Conservation (phyloP, 2,888 invertebrate genomes). For the Kryphioiulus occultus region DNA sequence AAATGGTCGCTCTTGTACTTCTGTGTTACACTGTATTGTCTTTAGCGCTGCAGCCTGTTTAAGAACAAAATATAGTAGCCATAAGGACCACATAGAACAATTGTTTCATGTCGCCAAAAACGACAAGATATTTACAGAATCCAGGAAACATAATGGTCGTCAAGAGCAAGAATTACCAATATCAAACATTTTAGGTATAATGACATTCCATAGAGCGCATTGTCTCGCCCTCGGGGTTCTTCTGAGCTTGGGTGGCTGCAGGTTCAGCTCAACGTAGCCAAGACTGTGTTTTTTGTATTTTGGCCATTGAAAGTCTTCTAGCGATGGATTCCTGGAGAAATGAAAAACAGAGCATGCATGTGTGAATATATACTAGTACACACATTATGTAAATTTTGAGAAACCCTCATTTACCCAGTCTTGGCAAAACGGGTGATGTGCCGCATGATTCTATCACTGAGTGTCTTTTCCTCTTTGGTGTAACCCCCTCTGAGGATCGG, state of each 20-base stretch:
- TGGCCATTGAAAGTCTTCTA: slow-evolving; percentile 43
- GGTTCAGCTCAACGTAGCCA: not conserved
- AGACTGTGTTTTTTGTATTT: slow-evolving; percentile 18
- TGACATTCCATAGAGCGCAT: slow-evolving; percentile 45
- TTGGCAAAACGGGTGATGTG: slow-evolving; percentile 35
- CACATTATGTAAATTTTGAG: not conserved
- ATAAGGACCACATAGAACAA: not conserved
- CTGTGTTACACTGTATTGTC: not conserved
- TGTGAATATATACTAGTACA: too few relatives aligned
- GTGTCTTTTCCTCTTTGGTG: slow-evolving; percentile 27
- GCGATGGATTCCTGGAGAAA: slow-evolving; percentile 41
- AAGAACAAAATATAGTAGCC: not conserved
- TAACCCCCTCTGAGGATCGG: not conserved
- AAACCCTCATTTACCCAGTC: slow-evolving; percentile 10
- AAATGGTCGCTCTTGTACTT: not conserved
- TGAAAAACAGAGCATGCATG: not conserved
- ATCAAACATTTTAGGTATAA: slow-evolving; percentile 33
- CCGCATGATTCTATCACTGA: not conserved
- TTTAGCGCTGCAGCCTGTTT: not conserved
- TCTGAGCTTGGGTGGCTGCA: not conserved
- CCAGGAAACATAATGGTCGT: not conserved
- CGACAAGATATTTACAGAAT: not conserved
- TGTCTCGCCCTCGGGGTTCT: slow-evolving; percentile 38
- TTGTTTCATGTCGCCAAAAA: not conserved
- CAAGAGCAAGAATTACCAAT: not conserved